Evolutionary conservation across 2,888 invertebrate species (phyloP).

Genomic region (Brassicogethes aeneus): DNA sequence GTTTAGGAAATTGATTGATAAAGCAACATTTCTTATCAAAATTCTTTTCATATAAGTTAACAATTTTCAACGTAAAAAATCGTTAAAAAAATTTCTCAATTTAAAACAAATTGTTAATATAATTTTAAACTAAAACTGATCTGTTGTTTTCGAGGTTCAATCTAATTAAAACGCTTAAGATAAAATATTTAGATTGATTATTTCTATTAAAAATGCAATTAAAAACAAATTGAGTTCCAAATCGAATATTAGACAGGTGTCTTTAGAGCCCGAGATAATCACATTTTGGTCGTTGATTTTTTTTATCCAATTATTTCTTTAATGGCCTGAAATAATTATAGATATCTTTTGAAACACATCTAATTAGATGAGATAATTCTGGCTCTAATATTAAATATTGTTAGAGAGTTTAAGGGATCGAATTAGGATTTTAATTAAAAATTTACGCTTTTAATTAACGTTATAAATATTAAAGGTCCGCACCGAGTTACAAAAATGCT

Average conservation of each 20-base stretch:
- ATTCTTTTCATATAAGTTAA: too few species aligned
- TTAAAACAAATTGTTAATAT: too few species aligned
- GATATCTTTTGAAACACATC: conserved; percentile 18
- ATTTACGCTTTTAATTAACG: neutral
- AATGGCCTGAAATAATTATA: conserved; percentile 22
- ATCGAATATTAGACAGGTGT: conserved; percentile 20
- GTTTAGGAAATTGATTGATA: too few species aligned
- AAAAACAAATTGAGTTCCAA: conserved; percentile 3
- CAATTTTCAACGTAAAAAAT: too few species aligned
- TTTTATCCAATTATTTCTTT: conserved; percentile 24
- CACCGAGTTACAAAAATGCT: neutral
- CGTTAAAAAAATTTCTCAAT: too few species aligned
- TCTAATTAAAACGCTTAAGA: neutral
- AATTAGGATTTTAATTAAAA: neutral
- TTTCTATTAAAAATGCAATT: neutral
- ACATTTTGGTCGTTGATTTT: conserved; percentile 18
- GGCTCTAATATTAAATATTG: neutral
- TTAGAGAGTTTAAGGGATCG: neutral
- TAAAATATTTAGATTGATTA: neutral
- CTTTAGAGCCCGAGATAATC: conserved; percentile 19
- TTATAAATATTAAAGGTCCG: conserved; percentile 1
- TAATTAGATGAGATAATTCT: conserved; percentile 13
- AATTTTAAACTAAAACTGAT: too few species aligned
- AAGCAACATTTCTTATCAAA: too few species aligned
- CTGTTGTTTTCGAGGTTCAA: too few species aligned